Evolutionary conservation across 1,140 invertebrate genomes (phyloP).

Genomic region (Trichonephila clavipes): DNA sequence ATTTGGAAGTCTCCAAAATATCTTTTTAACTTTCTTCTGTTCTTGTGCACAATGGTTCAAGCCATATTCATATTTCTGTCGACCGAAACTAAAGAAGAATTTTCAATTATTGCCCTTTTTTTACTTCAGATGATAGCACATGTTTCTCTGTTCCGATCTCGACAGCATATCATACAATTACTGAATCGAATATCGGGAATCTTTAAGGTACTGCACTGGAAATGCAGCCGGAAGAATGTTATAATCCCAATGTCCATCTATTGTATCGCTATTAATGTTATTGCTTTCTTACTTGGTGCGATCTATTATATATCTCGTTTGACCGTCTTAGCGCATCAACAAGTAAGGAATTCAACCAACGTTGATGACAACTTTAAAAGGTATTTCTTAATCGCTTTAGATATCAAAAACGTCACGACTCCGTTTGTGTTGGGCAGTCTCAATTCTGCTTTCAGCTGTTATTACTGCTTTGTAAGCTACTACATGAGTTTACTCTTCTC

Average conservation of each 20-base stretch:
- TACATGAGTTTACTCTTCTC: not conserved
- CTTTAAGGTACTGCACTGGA: not conserved
- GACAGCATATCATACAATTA: not conserved
- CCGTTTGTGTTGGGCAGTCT: not conserved
- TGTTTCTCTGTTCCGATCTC: not conserved
- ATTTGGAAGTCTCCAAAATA: not conserved
- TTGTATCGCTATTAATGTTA: not conserved
- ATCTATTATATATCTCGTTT: not conserved
- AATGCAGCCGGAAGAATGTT: not conserved
- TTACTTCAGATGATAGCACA: not conserved
- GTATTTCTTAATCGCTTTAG: not conserved
- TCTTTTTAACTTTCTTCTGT: not conserved
- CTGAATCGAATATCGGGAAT: not conserved
- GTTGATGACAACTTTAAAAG: not conserved
- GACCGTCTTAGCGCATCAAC: not conserved
- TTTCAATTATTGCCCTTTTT: not conserved
- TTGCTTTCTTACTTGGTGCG: not conserved
- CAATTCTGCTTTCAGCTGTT: not conserved
- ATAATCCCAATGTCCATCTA: not conserved
- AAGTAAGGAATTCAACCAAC: not conserved
- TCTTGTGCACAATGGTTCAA: not conserved
- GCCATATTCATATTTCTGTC: not conserved
- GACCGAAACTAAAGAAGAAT: not conserved
- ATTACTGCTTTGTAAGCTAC: not conserved
- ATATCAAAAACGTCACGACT: not conserved